Conservation (phyloP, 2,797 vertebrate species). For the Sebastes jordani region DNA sequence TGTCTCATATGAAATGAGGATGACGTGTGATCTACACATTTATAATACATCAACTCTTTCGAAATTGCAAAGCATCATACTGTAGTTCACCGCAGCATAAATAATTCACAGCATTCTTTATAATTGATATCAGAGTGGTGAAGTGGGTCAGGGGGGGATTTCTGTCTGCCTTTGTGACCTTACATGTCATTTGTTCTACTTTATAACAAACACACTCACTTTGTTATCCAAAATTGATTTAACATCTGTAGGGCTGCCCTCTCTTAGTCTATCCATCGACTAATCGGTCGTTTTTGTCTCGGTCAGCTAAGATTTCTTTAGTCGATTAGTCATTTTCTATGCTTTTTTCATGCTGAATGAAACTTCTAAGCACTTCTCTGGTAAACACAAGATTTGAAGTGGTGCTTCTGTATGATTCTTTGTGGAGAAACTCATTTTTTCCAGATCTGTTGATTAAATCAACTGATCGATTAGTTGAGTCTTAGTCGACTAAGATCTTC, state of each 20-base stretch:
- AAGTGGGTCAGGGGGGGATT: constrained; percentile 72
- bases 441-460: no score
- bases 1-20: constrained; percentile 46
- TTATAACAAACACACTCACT: constrained; percentile 3
- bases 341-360: no score
- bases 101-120: constrained; percentile 73
- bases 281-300: no score
- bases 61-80: constrained; percentile 62
- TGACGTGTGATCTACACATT: constrained; percentile 51
- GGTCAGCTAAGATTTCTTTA: no score
- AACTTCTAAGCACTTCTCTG: no score
- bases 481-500: no score
- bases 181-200: constrained; percentile 5
- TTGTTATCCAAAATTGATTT: not conserved
- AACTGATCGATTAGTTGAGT: no score
- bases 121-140: constrained; percentile 74
- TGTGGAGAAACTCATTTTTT: no score
- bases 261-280: no score
- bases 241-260: not conserved
- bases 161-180: constrained; percentile 60
- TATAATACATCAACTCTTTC: constrained; percentile 69
- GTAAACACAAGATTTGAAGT: no score
- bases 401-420: no score
- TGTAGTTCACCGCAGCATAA: constrained; percentile 53
- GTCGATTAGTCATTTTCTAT: no score